Base-by-base conservation (phyloP, 2,797 vertebrate species). In the Spinus pinus region DNA sequence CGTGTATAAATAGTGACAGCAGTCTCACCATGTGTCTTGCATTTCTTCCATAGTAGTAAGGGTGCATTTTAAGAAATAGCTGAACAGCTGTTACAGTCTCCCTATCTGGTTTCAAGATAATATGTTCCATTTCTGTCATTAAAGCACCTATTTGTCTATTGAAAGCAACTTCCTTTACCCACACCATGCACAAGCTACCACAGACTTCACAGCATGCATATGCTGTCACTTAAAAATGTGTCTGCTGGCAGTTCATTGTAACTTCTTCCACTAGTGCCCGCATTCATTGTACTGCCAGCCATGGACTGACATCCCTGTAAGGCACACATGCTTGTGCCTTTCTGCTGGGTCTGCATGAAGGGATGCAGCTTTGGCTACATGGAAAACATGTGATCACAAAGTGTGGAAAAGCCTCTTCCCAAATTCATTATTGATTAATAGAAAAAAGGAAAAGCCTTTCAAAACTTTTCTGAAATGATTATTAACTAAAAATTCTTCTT, bases 1-100 rank as follows among this genome's bases (percentile, higher is more conserved):
- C 28, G 21, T 60, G 22, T 97, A 97, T 95, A 97, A 97, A 98
- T 96, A 97, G 95, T 79, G 82, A 94, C 67, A 93, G 71, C 79
- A 96, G 70, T 91, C 82, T 95, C 86, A 77, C 90, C 86, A 97
- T 94, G 49, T 89, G 96, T 96, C 92, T 85, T 87, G 62, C 85
- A 92, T 97, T 96, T 97, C 94, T 97, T 92, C 90, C 86, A 79
- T 66, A 91, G 70, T 46, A 86, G 74, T 90, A 94, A 96, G 56
- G 35, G 54, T 90, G 33, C 78, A 56, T 95, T 95, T 94, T 93
- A 96, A 96, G 89, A 96, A 97, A 94, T 70, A 93, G 58, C 81
- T 67, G 58, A 72, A 84, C 97, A 97, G 96, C 95, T 97, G 95
- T 93, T 97, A 39, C 64, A 88, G 16, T 86, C 86, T 96, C 85